Evolutionary conservation across 2,113 vertebrate species (phyloP), one percentile per base, ranked within the genome.

Genomic region (Sebastes schlegelii): DNA sequence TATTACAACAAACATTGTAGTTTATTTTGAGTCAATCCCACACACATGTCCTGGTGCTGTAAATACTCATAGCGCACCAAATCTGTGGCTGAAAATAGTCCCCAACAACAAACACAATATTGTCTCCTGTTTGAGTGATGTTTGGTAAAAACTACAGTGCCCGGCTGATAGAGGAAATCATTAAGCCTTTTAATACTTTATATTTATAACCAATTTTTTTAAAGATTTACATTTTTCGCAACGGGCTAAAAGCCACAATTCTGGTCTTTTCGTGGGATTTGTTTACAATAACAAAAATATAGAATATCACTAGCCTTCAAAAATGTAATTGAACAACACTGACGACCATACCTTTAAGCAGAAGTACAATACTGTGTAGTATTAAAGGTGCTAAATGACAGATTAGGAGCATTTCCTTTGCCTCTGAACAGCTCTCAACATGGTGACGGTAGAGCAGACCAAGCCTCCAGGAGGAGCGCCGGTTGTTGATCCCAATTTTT

Each of bases 31-130:
- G 17, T 54, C n/a, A 63, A 23, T 34, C 4, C 58, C 14, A 23
- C 76, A 69, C 14, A 16, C 48, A 6, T 52, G 46, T 73, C 55
- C 2, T 77, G 51, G 14, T 49, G 42, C 63, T 67, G 40, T 54
- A 55, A 79, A 40, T 57, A 66, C 51, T 65, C 40, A 48, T 64
- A 11, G 1, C 1, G 3, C 12, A 17, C 45, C 26, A 69, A 51
- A 78, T 51, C 21, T 16, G 16, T 34, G 19, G 12, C 45, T 69
- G 43, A 49, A 69, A 79, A 65, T n/a, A 43, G 4, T 42, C 19
- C n/a, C 42, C 8, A 57, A 65, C 7, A 57, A 65, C 7, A 57
- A 65, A 65, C 19, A 13, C 2, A 69, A 3, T 17, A 12, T 54
- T 23, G 13, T 45, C 10, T 26, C 19, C 4, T 62, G 19, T 69